These are phyloP conservation scores for Electrophaes corylata DNA, from an alignment of 2,888 invertebrate species.

Conservation along the genomic window DNA sequence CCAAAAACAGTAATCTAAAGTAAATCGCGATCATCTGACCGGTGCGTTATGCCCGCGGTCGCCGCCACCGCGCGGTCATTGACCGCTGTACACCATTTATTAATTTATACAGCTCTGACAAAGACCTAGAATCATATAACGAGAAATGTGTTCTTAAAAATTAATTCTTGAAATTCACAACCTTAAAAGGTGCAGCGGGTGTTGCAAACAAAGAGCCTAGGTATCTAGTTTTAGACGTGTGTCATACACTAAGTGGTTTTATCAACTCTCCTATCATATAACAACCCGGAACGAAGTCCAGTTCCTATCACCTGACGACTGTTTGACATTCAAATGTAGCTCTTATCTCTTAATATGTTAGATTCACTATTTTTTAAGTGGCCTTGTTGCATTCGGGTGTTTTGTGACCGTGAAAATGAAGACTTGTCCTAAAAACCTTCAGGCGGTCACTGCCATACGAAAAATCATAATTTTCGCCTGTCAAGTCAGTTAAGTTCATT, in stretches of 20 bases:
- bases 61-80: too few relatives aligned
- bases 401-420: neutral
- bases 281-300: conserved; percentile 35
- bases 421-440: neutral
- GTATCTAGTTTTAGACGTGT: neutral
- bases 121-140: neutral
- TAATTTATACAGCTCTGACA: too few relatives aligned
- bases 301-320: conserved; percentile 31
- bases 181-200: neutral
- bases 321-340: conserved; percentile 40
- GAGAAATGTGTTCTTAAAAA: neutral
- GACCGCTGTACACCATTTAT: too few relatives aligned
- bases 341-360: conserved; percentile 6
- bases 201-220: neutral
- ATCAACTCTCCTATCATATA: conserved; percentile 18
- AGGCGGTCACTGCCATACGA: neutral
- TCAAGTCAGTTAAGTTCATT: too few relatives aligned
- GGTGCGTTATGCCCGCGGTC: too few relatives aligned
- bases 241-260: conserved; percentile 6
- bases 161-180: neutral
- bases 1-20: too few relatives aligned
- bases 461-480: too few relatives aligned
- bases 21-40: too few relatives aligned
- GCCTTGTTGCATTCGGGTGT: conserved; percentile 1
- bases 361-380: conserved; percentile 2